Conservation (phyloP, 2,113 vertebrate genomes). For the Hemichromis elongatus region DNA sequence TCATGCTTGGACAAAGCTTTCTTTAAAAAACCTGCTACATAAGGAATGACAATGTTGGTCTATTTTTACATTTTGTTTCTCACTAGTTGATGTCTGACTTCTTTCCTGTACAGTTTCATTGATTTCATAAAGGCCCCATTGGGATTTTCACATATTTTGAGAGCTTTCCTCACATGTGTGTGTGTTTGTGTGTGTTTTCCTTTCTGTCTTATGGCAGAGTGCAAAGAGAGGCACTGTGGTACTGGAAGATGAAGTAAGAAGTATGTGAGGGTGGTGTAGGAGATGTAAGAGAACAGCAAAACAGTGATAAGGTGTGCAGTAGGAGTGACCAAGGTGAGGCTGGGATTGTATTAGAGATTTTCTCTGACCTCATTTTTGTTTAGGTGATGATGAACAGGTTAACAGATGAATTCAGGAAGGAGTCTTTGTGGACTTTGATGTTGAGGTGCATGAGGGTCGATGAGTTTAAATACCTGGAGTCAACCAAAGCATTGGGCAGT, state of each 20-base stretch:
- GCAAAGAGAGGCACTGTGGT: neutral
- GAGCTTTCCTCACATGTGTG: neutral
- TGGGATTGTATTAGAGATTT: too few species aligned
- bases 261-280: neutral
- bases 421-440: neutral
- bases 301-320: neutral
- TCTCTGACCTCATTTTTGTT: too few species aligned
- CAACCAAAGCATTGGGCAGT: neutral
- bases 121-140: neutral
- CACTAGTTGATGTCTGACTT: neutral
- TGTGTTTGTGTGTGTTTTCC: neutral
- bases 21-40: neutral
- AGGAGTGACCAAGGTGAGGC: too few species aligned
- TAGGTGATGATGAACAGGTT: too few species aligned
- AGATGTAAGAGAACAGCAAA: neutral
- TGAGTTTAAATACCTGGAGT: neutral
- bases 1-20: neutral
- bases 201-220: neutral
- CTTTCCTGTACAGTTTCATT: neutral
- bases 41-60: neutral
- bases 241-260: neutral
- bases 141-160: neutral
- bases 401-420: neutral
- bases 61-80: neutral
- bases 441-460: neutral